These are phyloP conservation scores for Pandion haliaetus DNA, from an alignment of 2,113 vertebrate species.

Conservation along the genomic window DNA sequence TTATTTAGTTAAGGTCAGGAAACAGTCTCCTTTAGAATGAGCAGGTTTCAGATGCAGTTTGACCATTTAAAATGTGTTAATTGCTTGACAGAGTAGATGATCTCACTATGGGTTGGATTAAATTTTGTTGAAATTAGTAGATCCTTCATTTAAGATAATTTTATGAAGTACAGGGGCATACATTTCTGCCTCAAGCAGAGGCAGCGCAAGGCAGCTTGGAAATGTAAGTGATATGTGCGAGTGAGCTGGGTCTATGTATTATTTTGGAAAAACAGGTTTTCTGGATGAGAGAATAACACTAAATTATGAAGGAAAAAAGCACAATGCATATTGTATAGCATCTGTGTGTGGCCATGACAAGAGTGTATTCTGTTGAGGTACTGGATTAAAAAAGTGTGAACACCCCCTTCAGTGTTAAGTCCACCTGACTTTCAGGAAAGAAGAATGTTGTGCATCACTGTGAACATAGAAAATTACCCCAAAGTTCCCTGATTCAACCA, in stretches of 20 bases:
- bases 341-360: background rate
- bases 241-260: background rate
- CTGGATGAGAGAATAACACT: background rate
- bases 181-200: background rate
- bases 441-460: background rate
- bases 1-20: background rate
- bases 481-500: background rate
- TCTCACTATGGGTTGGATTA: background rate
- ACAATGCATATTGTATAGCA: background rate
- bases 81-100: background rate
- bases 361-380: background rate
- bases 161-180: background rate
- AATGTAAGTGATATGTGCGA: background rate
- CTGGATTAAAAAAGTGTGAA: background rate
- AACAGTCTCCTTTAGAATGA: background rate
- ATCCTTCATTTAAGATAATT: background rate
- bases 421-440: background rate
- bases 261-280: background rate
- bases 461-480: background rate
- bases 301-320: background rate
- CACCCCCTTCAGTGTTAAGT: background rate
- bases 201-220: background rate
- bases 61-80: background rate
- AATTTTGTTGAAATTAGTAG: background rate
- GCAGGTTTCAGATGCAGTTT: background rate